Percentiles rank a stretch among this genome's conserved stretches.
Conservation (phyloP, 2,888 invertebrate genomes). For the Leucophenga montana region DNA sequence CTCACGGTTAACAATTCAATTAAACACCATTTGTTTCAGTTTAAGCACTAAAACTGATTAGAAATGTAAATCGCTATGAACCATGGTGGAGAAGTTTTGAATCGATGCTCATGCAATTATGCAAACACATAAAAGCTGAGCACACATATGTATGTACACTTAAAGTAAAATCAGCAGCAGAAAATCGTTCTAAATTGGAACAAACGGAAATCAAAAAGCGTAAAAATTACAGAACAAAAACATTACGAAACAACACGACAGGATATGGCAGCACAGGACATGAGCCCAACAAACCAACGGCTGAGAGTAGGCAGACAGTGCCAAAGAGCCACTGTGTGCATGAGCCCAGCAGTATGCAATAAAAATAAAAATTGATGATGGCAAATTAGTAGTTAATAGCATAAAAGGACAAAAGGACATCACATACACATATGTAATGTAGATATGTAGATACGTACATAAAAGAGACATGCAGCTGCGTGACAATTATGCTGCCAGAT, state of each 20-base stretch:
- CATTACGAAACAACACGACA: not conserved
- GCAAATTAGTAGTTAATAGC: conserved; percentile 28
- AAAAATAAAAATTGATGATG: conserved; percentile 27
- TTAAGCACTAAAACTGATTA: not conserved
- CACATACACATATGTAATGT: not conserved
- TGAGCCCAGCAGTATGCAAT: conserved; percentile 17
- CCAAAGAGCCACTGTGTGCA: not conserved
- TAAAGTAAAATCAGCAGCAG: conserved; percentile 40
- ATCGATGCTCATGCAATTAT: conserved; percentile 28
- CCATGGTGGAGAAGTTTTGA: not conserved
- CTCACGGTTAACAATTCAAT: conserved; percentile 6
- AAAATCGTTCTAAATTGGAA: not conserved
- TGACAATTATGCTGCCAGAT: conserved; percentile 13
- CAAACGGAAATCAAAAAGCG: conserved; percentile 15
- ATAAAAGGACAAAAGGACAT: conserved; percentile 3
- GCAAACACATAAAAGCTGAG: conserved; percentile 41
- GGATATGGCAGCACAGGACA: no score
- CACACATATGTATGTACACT: conserved; percentile 48
- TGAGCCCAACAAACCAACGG: no score
- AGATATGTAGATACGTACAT: not conserved
- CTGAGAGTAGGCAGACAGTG: not conserved
- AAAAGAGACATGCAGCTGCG: not conserved
- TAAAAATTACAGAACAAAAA: conserved; percentile 13
- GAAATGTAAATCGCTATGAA: conserved; percentile 5
- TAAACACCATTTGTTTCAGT: not conserved